Conservation (phyloP, 2,888 invertebrate genomes). For the Cephus pulcher region DNA sequence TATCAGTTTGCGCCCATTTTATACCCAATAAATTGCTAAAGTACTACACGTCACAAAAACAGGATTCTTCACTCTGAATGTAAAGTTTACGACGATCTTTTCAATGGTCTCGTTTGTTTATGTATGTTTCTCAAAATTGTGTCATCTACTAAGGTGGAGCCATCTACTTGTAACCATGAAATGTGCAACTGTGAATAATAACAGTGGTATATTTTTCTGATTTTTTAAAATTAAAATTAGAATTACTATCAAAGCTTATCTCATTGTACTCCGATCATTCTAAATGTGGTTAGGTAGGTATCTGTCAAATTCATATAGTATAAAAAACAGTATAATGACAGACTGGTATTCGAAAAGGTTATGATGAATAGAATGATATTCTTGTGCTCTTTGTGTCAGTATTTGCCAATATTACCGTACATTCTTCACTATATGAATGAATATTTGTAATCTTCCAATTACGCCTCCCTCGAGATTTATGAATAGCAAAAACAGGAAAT, state of each 20-base stretch:
- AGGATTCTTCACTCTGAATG: too few relatives aligned
- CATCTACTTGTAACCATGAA: too few relatives aligned
- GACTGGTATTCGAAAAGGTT: background rate
- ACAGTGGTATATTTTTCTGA: background rate
- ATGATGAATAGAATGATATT: background rate
- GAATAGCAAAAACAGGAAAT: background rate
- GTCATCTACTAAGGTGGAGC: too few relatives aligned
- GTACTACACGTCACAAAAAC: too few relatives aligned
- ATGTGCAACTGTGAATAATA: too few relatives aligned
- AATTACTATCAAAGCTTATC: background rate
- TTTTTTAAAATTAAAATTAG: background rate
- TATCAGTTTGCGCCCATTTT: background rate
- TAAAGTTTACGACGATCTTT: too few relatives aligned
- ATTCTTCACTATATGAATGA: background rate
- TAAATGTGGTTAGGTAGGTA: too few relatives aligned
- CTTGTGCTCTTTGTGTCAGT: background rate
- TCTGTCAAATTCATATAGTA: background rate
- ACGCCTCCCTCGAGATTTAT: slow-evolving; percentile 27
- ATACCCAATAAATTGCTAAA: too few relatives aligned
- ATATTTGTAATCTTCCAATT: slow-evolving; percentile 23
- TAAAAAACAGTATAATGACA: background rate
- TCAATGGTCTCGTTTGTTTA: too few relatives aligned
- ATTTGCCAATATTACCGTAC: background rate
- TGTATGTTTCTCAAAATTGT: too few relatives aligned
- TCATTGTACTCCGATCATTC: too few relatives aligned